Conservation (phyloP, 2,888 invertebrate genomes). For the Phania funesta region DNA sequence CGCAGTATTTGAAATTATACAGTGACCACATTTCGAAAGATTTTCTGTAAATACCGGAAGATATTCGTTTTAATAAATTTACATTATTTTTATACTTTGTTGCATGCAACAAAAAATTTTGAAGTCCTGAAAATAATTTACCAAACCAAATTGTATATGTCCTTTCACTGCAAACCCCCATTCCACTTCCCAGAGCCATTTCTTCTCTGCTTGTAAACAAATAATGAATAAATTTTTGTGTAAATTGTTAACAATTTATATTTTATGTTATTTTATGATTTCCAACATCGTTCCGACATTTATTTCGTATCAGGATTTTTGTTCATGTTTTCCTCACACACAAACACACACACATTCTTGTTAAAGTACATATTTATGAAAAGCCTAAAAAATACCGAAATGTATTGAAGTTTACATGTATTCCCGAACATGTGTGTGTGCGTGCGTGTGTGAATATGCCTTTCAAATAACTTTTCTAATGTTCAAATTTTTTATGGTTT, state of each 20-base stretch:
- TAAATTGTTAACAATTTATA: slow-evolving; percentile 67
- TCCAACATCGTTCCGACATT: slow-evolving; percentile 44
- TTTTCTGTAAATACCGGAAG: slow-evolving; percentile 40
- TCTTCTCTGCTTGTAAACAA: slow-evolving; percentile 4
- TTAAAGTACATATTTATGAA: slow-evolving; percentile 12
- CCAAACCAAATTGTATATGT: too few relatives aligned
- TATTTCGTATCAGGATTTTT: slow-evolving; percentile 23
- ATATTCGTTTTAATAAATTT: slow-evolving; percentile 32
- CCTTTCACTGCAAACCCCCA: neutral
- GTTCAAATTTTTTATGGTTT: slow-evolving; percentile 55
- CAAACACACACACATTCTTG: neutral
- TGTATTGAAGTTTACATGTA: neutral
- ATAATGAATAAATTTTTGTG: slow-evolving; percentile 67
- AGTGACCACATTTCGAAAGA: slow-evolving; percentile 31
- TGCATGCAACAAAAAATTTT: slow-evolving; percentile 17
- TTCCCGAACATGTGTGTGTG: slow-evolving; percentile 24
- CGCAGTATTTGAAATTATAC: neutral
- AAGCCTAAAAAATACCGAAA: slow-evolving; percentile 32
- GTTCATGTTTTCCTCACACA: neutral
- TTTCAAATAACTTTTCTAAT: too few relatives aligned
- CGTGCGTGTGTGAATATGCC: slow-evolving; percentile 64
- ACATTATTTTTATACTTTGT: slow-evolving; percentile 32
- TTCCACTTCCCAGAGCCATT: neutral
- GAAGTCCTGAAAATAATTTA: too few relatives aligned
- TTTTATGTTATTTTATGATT: slow-evolving; percentile 63